phyloP scores from a whole-genome alignment of 2,113 vertebrate species.

The Mesocricetus auratus region DNA sequence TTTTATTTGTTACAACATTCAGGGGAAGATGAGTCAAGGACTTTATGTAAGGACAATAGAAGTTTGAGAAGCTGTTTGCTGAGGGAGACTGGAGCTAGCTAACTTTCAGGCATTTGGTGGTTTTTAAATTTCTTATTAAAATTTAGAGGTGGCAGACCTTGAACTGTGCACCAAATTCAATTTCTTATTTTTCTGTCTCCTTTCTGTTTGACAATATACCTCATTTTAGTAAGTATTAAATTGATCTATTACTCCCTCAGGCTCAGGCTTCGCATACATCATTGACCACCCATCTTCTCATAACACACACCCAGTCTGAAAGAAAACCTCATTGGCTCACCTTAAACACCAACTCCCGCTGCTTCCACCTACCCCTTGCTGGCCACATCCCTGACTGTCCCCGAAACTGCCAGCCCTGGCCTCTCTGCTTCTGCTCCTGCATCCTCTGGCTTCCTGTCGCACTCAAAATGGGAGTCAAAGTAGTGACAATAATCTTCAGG shows the following conservation, averaged over 20 bases:
- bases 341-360: neutral
- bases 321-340: neutral
- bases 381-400: too few species aligned
- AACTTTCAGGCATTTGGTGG: neutral
- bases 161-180: neutral
- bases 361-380: neutral
- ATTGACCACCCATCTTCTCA: neutral
- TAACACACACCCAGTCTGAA: neutral
- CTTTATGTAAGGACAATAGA: neutral
- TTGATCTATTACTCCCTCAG: neutral
- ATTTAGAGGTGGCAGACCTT: neutral
- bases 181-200: constrained; percentile 7
- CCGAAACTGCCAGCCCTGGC: neutral
- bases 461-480: neutral
- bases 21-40: neutral
- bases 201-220: constrained; percentile 20
- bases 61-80: neutral
- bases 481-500: neutral
- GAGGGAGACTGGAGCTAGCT: neutral
- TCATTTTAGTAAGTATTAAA: constrained; percentile 10
- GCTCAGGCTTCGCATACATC: neutral
- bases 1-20: constrained; percentile 30
- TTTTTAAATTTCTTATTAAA: constrained; percentile 14
- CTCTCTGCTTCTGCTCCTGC: neutral
- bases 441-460: neutral